phyloP scores from a whole-genome alignment of 2,113 vertebrate species.

The Rynchops niger region DNA sequence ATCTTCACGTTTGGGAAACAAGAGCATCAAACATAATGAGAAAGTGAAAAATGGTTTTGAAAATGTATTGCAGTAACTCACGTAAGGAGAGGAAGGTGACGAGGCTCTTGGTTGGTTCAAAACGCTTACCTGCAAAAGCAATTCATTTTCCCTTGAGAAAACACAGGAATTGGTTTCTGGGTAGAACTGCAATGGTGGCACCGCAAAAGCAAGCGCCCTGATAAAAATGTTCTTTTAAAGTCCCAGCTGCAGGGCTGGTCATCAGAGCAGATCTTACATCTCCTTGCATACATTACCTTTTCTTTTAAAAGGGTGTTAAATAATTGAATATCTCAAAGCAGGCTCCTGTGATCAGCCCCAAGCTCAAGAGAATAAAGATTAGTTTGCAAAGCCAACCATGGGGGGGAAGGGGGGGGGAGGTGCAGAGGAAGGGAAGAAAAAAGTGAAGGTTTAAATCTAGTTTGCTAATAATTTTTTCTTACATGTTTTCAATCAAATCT shows the following conservation, averaged over 20 bases:
- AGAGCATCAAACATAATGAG: neutral
- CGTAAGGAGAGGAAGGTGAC: neutral
- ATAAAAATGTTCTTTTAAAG: neutral
- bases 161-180: neutral
- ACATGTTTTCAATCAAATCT: neutral
- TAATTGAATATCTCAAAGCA: conserved; percentile 20
- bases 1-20: neutral
- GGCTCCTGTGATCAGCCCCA: neutral
- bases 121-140: neutral
- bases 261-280: conserved; percentile 1
- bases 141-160: neutral
- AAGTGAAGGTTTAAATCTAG: neutral
- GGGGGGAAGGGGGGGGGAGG: no score
- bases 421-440: no score
- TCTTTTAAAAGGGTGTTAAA: conserved; percentile 41
- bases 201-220: neutral
- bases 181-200: neutral
- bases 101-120: neutral
- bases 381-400: neutral
- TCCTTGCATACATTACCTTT: neutral
- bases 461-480: neutral
- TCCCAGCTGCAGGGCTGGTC: neutral
- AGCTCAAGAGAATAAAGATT: conserved; percentile 23
- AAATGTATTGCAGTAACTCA: neutral
- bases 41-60: neutral